phyloP scores from a whole-genome alignment of 2,797 vertebrate species.

The Avahi laniger region DNA sequence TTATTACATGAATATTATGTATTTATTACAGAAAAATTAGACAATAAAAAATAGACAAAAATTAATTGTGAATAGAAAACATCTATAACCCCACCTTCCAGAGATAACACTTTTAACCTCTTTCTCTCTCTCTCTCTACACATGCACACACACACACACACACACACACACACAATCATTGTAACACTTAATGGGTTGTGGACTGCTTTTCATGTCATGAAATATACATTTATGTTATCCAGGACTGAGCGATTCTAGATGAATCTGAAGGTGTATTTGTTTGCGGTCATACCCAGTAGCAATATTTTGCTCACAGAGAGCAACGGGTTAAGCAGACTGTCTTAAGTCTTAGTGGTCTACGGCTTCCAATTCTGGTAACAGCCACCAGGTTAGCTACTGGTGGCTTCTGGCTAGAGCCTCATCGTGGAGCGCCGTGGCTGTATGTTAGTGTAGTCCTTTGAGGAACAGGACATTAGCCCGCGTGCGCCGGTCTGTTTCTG shows the following conservation, averaged over 20 bases:
- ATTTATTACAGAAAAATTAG: not conserved
- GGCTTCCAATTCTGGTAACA: not conserved
- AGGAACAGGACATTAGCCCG: not conserved
- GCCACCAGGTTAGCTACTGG: not conserved
- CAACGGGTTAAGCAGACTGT: not conserved
- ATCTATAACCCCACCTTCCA: not conserved
- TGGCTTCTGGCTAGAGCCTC: not conserved
- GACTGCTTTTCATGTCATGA: not conserved
- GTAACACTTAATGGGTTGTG: not conserved
- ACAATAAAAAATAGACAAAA: not conserved
- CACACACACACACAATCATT: not conserved
- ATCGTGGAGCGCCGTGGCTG: not conserved
- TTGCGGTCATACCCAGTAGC: not conserved
- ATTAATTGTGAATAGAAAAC: not conserved
- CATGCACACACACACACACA: not conserved
- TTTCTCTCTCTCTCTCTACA: not conserved
- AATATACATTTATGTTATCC: not conserved
- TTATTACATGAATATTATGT: not conserved
- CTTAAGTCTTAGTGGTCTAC: not conserved
- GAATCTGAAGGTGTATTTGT: not conserved
- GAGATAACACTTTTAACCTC: not conserved
- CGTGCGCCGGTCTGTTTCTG: not conserved
- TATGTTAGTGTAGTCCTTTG: not conserved
- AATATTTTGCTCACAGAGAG: not conserved
- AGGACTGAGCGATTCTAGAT: not conserved